Percentiles rank a stretch among this genome's conserved stretches.
These are phyloP conservation scores for Lerista edwardsae DNA, from an alignment of 2,797 vertebrate species.

Conservation along the genomic window DNA sequence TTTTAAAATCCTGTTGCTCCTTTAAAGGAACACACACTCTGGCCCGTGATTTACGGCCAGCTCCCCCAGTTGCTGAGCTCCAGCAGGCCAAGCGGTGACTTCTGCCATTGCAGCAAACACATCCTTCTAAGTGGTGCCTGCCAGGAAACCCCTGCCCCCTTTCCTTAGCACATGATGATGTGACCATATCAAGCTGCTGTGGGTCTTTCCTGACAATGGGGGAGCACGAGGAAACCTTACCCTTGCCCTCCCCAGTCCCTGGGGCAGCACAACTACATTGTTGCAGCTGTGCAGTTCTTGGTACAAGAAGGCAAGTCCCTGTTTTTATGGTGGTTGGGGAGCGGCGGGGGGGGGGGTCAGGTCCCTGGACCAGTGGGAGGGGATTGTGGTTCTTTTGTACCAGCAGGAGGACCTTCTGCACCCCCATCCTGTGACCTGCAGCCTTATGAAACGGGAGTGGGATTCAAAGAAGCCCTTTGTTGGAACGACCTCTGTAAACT, in stretches of 20 bases:
- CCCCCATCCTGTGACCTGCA: background rate
- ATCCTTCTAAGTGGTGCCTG: background rate
- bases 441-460: background rate
- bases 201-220: background rate
- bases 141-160: background rate
- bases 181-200: background rate
- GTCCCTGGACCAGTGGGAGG: background rate
- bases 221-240: background rate
- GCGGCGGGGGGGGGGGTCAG: background rate
- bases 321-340: background rate
- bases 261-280: conserved; percentile 22
- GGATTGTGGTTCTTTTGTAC: background rate
- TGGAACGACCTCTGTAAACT: background rate
- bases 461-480: conserved; percentile 23
- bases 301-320: conserved; percentile 8
- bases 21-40: background rate
- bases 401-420: background rate
- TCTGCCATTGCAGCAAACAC: background rate
- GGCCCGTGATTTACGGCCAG: background rate
- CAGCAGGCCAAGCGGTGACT: background rate
- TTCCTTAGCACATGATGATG: background rate
- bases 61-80: background rate
- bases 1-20: conserved; percentile 10
- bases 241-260: background rate
- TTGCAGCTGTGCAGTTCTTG: rapidly evolving